Evolutionary conservation across 2,797 vertebrate genomes (phyloP).

Genomic region (Sternotherus odoratus): DNA sequence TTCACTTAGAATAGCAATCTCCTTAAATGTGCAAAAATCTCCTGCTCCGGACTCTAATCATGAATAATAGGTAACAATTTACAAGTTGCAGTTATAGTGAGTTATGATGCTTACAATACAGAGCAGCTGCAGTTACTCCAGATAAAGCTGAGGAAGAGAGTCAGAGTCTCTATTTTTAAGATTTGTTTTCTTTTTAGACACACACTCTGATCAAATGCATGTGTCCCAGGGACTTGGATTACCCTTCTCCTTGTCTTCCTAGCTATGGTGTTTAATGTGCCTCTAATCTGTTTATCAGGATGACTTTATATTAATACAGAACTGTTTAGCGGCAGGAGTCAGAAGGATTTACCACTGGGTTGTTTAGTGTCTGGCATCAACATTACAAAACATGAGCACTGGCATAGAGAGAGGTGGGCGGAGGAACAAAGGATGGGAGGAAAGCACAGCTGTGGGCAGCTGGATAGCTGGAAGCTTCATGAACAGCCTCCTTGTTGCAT

Average conservation of each 20-base stretch:
- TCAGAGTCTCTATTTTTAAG: background rate
- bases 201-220: background rate
- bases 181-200: background rate
- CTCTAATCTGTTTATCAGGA: background rate
- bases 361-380: background rate
- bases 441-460: background rate
- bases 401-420: background rate
- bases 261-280: background rate
- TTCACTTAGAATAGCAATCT: background rate
- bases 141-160: constrained; percentile 1
- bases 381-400: accelerated
- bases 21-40: background rate
- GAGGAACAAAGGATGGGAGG: background rate
- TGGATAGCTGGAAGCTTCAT: background rate
- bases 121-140: background rate
- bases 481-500: background rate
- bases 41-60: background rate
- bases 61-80: background rate
- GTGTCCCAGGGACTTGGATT: background rate
- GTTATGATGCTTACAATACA: background rate
- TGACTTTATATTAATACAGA: constrained; percentile 16
- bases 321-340: background rate
- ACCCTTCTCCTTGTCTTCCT: constrained; percentile 10
- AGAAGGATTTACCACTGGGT: background rate
- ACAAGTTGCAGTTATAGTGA: background rate